Conservation (phyloP, 2,113 vertebrate genomes). For the Galbula dea region DNA sequence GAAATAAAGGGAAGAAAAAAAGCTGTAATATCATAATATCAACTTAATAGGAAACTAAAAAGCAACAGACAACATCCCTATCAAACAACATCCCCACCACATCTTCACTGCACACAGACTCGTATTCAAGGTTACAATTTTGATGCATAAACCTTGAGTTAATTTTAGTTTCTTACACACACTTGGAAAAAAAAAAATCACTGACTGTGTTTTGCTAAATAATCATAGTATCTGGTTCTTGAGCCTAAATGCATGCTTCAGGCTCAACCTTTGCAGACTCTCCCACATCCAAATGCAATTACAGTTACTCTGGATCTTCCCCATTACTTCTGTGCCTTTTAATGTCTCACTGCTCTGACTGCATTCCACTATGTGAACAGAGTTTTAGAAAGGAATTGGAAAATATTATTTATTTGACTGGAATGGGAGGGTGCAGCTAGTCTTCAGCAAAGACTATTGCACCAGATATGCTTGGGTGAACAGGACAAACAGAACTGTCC, state of each 20-base stretch:
- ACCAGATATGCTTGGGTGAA: background rate
- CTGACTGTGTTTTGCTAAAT: background rate
- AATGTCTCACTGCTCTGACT: rapidly evolving
- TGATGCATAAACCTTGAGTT: background rate
- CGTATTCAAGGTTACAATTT: background rate
- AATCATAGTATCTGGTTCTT: background rate
- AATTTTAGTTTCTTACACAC: background rate
- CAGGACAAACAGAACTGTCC: background rate
- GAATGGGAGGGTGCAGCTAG: background rate
- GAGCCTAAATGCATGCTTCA: background rate
- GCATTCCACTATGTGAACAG: rapidly evolving
- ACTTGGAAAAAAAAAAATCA: background rate
- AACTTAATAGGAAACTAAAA: background rate
- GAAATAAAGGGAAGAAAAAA: background rate
- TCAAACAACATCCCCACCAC: background rate
- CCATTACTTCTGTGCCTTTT: background rate
- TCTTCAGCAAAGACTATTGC: background rate
- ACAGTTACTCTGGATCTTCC: background rate
- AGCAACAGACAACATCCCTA: background rate
- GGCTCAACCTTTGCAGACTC: background rate
- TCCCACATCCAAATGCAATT: background rate
- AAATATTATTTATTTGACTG: background rate
- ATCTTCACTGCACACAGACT: background rate
- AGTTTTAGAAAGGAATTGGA: background rate
- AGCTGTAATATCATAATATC: background rate